phyloP scores from a whole-genome alignment of 1,140 invertebrate species.

The Nomia melanderi region DNA sequence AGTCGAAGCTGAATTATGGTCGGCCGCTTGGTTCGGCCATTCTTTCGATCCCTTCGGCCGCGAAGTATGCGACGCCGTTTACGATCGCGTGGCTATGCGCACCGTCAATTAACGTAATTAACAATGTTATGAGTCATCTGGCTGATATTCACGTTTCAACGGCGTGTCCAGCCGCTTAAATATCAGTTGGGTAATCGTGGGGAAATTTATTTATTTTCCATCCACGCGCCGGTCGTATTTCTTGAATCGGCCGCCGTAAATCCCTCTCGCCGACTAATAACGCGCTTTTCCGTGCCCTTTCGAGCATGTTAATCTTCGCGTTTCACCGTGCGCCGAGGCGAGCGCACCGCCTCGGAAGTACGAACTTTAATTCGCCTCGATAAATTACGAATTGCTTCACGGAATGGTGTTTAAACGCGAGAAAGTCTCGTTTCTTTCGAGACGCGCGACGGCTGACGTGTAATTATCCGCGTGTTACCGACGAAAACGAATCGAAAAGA shows the following conservation, averaged over 20 bases:
- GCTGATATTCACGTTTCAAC: constrained; percentile 39
- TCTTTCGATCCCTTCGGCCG: constrained; percentile 1
- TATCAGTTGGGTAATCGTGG: neutral
- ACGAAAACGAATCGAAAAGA: too few species aligned
- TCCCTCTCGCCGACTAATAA: constrained; percentile 33
- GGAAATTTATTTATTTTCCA: neutral
- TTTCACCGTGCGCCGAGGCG: neutral
- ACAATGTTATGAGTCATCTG: constrained; percentile 59
- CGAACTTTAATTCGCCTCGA: neutral
- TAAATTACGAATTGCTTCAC: neutral
- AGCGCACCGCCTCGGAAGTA: neutral
- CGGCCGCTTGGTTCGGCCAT: neutral
- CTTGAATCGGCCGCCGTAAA: constrained; percentile 15
- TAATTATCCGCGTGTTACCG: too few species aligned
- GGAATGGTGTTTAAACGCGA: neutral
- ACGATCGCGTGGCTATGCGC: constrained; percentile 23
- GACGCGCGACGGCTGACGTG: too few species aligned
- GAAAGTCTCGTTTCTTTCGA: neutral
- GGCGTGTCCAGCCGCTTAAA: neutral
- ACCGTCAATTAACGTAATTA: constrained; percentile 62
- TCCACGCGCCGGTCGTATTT: neutral
- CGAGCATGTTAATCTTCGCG: neutral
- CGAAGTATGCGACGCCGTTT: constrained; percentile 25
- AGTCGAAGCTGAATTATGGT: constrained; percentile 34
- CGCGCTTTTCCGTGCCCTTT: constrained; percentile 5